Evolutionary conservation across 92 coral and sea anemone genomes (phyloP).

Genomic region (Phenganax stokvisi): DNA sequence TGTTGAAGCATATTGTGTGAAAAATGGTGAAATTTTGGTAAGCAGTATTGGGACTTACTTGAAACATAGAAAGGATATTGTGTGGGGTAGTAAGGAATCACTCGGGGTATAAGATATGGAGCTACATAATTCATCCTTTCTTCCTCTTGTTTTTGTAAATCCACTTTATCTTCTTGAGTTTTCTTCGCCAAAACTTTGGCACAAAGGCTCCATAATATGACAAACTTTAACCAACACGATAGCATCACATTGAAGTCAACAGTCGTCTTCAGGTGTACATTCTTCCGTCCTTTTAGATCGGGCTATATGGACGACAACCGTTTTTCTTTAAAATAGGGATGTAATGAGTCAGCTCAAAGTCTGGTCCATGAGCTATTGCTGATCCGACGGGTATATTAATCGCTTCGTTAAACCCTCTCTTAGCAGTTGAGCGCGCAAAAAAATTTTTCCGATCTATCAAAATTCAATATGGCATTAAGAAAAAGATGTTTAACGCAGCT

Average conservation of each 20-base stretch:
- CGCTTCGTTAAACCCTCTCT: conserved; percentile 8
- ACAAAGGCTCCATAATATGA: not conserved
- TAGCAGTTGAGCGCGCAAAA: not conserved
- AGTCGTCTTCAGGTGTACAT: not conserved
- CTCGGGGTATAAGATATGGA: not conserved
- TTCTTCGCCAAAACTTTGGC: not conserved
- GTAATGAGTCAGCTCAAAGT: not conserved
- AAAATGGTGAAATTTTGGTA: no score
- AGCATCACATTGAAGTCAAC: not conserved
- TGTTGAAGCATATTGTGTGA: no score
- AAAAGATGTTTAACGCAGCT: not conserved
- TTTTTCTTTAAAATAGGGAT: no score
- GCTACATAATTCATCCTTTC: not conserved
- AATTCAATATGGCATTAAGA: not conserved
- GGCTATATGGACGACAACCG: no score
- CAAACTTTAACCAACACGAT: conserved; percentile 1
- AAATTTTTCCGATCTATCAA: not conserved
- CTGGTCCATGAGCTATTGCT: not conserved
- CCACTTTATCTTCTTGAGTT: not conserved
- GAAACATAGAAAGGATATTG: not conserved
- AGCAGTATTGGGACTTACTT: not conserved
- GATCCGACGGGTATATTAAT: not conserved
- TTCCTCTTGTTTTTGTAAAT: not conserved
- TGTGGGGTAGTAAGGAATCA: not conserved
- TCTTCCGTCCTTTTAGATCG: no score